Percentiles rank a stretch among this genome's conserved stretches.
Conservation (phyloP, 2,113 vertebrate genomes). For the Nanger granti region DNA sequence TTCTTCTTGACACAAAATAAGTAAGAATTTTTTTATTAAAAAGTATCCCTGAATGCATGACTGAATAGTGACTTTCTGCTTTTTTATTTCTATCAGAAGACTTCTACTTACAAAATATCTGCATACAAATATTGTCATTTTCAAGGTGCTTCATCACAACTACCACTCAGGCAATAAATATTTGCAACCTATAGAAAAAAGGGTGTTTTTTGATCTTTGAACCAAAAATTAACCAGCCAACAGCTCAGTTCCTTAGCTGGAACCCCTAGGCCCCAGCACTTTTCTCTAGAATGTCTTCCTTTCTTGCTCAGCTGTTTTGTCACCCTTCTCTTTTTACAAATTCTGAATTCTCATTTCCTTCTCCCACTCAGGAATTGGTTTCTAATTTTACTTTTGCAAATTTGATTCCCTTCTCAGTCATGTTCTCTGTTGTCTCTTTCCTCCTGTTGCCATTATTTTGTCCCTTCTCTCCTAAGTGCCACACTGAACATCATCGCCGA, state of each 20-base stretch:
- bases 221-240: neutral
- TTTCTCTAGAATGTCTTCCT: neutral
- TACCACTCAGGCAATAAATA: slow-evolving; percentile 12
- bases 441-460: neutral
- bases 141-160: neutral
- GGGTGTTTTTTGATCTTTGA: neutral
- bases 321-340: neutral
- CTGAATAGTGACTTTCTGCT: neutral
- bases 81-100: slow-evolving; percentile 34
- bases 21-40: slow-evolving; percentile 54
- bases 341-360: neutral
- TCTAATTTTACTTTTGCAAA: neutral
- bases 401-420: neutral
- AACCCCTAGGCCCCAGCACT: neutral
- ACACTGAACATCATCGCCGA: neutral
- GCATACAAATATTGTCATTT: neutral
- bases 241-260: neutral
- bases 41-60: slow-evolving; percentile 30
- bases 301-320: neutral
- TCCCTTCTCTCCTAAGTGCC: neutral
- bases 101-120: slow-evolving; percentile 23
- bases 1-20: slow-evolving; percentile 53
- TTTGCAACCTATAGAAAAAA: neutral
- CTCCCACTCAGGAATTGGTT: neutral
- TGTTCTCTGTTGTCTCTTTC: neutral